Evolutionary conservation across 2,888 invertebrate species (phyloP).

Genomic region (Drosophila quinaria): DNA sequence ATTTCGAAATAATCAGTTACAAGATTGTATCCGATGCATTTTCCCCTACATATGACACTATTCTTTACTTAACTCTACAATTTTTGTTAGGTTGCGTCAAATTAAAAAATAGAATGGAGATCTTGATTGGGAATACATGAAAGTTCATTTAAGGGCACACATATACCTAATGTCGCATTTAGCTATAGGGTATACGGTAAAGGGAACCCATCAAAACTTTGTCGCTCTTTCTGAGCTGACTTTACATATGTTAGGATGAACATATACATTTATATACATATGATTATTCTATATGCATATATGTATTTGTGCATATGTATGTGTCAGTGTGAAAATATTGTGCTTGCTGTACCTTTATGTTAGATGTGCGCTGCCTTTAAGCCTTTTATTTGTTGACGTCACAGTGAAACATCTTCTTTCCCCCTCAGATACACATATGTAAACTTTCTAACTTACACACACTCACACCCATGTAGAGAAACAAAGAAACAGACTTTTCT

Average conservation of each 20-base stretch:
- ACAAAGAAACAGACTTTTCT: background rate
- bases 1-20: too few relatives aligned
- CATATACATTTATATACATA: background rate
- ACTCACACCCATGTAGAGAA: background rate
- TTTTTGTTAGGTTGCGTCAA: background rate
- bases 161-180: background rate
- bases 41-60: background rate
- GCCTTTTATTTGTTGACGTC: conserved; percentile 69
- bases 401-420: conserved; percentile 16
- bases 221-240: conserved; percentile 19
- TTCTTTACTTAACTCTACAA: too few relatives aligned
- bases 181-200: background rate
- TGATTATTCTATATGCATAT: conserved; percentile 7
- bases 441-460: background rate
- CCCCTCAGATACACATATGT: background rate
- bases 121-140: background rate
- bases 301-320: conserved; percentile 1
- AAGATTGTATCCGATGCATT: too few relatives aligned
- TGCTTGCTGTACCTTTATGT: conserved; percentile 42
- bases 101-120: background rate
- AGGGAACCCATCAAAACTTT: conserved; percentile 21
- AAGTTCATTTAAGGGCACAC: background rate
- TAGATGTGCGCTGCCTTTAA: conserved; percentile 43
- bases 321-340: conserved; percentile 26
- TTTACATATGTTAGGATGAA: conserved; percentile 44